Evolutionary conservation across 2,888 invertebrate species (phyloP), one percentile per base, ranked within the genome.

Genomic region (Dynastes hyllus): DNA sequence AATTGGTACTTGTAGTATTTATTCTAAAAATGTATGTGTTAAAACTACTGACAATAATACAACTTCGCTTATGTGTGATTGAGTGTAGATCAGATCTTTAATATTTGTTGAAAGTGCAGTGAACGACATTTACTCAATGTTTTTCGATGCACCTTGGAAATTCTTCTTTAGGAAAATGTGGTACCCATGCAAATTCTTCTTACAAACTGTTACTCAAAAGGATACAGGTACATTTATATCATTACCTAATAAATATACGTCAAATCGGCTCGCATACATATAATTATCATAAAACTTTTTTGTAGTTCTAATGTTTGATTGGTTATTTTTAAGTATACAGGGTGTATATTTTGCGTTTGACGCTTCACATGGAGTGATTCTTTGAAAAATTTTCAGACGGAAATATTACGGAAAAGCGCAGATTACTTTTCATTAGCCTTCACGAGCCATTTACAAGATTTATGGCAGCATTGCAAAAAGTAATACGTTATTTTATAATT

Each of bases 181-280:
- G 88, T 87, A 86, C 79, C 87, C 88, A n/a, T 88, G 88, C 83
- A 88, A 86, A 79, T 83, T 87, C 58, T 86, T 88, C 79, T 82
- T 88, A 29, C 86, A 86, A 61, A 83, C 83, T 63, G 84, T 86
- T n/a, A 55, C 71, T 9, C 79, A 77, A 9, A 79, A 79, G 29
- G 79, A 79, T 37, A 51, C 67, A 66, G 79, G 77, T 66, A 66
- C 50, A 53, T 13, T 6, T 53, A 53, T n/a, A 53, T 53, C 13
- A 16, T 53, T n/a, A 16, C 5, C 2, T 4, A 53, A 16, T 51
- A 53, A 9, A 53, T n/a, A n/a, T n/a, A 6, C 53, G n/a, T 2
- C 1, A 4, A 53, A 53, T 3, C 4, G 11, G 53, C 53, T 53
- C 16, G 2, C 2, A n/a, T 2, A n/a, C 4, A 53, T 5, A 16